Evolutionary conservation across 2,113 vertebrate species (phyloP).

Genomic region (Fukomys damarensis): DNA sequence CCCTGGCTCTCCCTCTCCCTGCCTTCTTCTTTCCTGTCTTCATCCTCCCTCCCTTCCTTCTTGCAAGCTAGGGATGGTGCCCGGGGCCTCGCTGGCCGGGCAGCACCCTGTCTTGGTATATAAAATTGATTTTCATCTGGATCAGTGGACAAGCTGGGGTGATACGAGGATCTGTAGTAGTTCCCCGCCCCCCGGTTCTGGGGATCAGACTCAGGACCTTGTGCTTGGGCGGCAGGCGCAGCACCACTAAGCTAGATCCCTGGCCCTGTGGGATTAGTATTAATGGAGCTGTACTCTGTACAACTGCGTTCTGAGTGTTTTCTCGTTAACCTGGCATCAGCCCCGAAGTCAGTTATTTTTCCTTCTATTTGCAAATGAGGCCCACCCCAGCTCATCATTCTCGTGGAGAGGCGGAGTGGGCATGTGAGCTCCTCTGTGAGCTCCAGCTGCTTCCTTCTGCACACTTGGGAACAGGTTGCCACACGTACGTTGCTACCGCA

Average conservation of each 20-base stretch:
- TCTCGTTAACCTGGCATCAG: background rate
- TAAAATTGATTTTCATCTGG: background rate
- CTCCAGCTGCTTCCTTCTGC: background rate
- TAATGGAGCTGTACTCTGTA: background rate
- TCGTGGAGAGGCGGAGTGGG: background rate
- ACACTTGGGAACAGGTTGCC: background rate
- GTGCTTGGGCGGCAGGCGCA: too few species aligned
- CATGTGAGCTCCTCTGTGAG: background rate
- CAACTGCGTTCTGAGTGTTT: background rate
- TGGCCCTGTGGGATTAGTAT: background rate
- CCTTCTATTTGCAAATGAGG: background rate
- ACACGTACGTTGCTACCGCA: too few species aligned
- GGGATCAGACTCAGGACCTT: too few species aligned
- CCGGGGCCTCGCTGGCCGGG: background rate
- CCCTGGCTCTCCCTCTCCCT: background rate
- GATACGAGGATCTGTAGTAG: background rate
- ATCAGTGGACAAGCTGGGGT: background rate
- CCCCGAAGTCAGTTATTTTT: background rate
- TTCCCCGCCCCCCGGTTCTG: too few species aligned
- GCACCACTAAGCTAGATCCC: too few species aligned
- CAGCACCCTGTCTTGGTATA: background rate
- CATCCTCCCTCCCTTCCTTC: background rate
- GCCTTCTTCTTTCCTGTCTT: background rate
- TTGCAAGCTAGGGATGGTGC: background rate
- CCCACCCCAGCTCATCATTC: background rate